A percentile compares a stretch with the other conserved stretches of the same genome.
Evolutionary conservation across 2,888 invertebrate genomes (phyloP).

Genomic region (Trissolcus japonicus): DNA sequence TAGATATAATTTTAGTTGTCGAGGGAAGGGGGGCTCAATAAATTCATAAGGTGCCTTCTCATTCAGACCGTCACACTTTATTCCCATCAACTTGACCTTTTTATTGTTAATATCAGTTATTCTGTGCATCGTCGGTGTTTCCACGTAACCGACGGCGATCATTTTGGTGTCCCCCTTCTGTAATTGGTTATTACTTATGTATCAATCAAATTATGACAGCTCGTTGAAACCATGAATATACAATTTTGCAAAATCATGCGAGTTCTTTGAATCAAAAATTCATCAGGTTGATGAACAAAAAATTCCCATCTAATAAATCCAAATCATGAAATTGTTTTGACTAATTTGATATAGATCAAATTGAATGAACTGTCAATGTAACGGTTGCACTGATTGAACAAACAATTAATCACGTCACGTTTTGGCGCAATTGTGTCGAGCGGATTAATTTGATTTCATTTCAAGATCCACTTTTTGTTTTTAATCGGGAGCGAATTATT

Average conservation of each 20-base stretch:
- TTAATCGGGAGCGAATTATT: slow-evolving; percentile 12
- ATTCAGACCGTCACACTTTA: slow-evolving; percentile 35
- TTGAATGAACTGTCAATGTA: too few species aligned
- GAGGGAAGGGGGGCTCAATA: slow-evolving; percentile 28
- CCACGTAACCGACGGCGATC: slow-evolving; percentile 17
- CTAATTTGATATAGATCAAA: too few species aligned
- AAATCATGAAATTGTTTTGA: slow-evolving; percentile 1
- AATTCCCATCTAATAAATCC: not conserved
- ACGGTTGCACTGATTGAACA: too few species aligned
- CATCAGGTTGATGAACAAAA: not conserved
- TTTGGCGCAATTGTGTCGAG: too few species aligned
- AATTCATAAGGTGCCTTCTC: slow-evolving; percentile 53
- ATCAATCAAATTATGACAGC: slow-evolving; percentile 1
- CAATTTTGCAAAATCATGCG: too few species aligned
- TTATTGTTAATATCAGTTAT: slow-evolving; percentile 24
- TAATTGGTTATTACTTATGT: slow-evolving; percentile 33
- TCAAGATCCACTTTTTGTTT: not conserved
- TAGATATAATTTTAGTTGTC: slow-evolving; percentile 47
- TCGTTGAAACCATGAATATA: not conserved
- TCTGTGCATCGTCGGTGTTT: slow-evolving; percentile 4
- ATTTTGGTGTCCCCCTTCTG: not conserved
- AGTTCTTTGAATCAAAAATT: too few species aligned
- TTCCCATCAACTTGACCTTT: slow-evolving; percentile 43
- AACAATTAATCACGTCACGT: not conserved
- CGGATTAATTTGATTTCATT: too few species aligned